Evolutionary conservation across 2,113 vertebrate genomes (phyloP).

Genomic region (Cyprinodon brontotheroides): DNA sequence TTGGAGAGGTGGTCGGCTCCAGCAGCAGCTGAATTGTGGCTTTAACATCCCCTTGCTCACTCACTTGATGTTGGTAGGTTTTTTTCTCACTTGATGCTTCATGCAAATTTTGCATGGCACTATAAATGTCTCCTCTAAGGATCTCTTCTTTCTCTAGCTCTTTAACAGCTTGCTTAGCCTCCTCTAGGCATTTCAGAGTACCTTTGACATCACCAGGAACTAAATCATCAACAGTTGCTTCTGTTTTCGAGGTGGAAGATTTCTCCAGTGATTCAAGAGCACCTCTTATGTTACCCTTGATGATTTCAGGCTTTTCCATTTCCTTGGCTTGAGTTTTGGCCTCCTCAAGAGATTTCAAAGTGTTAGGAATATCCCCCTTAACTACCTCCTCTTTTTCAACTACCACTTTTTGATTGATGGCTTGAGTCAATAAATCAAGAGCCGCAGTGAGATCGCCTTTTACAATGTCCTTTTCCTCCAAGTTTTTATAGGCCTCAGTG

Average conservation of each 20-base stretch:
- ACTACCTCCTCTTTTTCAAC: slow-evolving; percentile 86
- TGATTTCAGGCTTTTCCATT: slow-evolving; percentile 80
- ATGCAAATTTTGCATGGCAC: slow-evolving; percentile 66
- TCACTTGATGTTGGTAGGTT: slow-evolving; percentile 75
- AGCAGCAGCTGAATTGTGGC: slow-evolving; percentile 78
- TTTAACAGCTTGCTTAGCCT: slow-evolving; percentile 81
- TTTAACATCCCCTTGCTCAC: slow-evolving; percentile 76
- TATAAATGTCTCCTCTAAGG: slow-evolving; percentile 77
- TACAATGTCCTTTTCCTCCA: slow-evolving; percentile 82
- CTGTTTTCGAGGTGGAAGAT: slow-evolving; percentile 76
- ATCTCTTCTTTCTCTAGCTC: slow-evolving; percentile 78
- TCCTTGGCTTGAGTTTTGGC: slow-evolving; percentile 81
- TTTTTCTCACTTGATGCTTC: slow-evolving; percentile 79
- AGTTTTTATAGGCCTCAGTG: slow-evolving; percentile 69
- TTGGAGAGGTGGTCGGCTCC: slow-evolving; percentile 73
- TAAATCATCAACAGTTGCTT: slow-evolving; percentile 83
- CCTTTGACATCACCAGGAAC: slow-evolving; percentile 84
- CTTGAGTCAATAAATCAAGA: slow-evolving; percentile 84
- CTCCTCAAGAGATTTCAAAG: slow-evolving; percentile 84
- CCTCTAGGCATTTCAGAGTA: slow-evolving; percentile 84
- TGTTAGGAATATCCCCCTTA: slow-evolving; percentile 82
- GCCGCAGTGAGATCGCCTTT: slow-evolving; percentile 86
- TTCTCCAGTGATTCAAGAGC: slow-evolving; percentile 87
- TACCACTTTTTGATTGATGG: slow-evolving; percentile 80
- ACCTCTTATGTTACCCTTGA: slow-evolving; percentile 83